Conservation (phyloP, 2,797 vertebrate genomes). For the Anniella stebbinsi region DNA sequence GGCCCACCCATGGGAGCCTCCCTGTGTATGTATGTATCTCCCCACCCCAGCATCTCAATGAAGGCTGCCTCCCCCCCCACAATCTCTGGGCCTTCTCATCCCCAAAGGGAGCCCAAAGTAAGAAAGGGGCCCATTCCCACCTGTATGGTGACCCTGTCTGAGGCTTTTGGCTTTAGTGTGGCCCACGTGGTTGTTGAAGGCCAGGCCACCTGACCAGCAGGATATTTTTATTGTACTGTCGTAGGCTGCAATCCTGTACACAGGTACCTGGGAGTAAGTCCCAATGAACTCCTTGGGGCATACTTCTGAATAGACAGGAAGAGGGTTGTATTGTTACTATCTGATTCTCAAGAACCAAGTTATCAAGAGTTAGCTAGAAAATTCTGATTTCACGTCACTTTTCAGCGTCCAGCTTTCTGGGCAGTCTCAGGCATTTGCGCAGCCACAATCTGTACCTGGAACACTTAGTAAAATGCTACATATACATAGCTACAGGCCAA, state of each 20-base stretch:
- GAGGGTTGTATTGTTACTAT: no score
- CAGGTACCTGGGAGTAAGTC: no score
- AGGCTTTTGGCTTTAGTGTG: background rate
- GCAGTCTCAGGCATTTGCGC: background rate
- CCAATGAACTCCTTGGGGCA: no score
- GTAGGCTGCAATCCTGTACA: no score
- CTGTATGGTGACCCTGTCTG: background rate
- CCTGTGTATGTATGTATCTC: background rate
- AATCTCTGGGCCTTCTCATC: background rate
- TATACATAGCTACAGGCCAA: no score
- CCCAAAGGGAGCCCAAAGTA: fast-evolving
- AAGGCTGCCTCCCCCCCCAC: no score
- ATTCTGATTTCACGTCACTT: fast-evolving
- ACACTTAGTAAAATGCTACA: background rate
- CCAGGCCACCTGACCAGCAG: background rate
- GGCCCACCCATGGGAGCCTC: background rate
- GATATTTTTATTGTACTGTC: fast-evolving
- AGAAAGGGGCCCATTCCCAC: background rate
- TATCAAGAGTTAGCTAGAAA: no score
- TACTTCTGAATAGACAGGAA: no score
- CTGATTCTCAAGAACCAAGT: background rate
- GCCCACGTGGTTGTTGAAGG: background rate
- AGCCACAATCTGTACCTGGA: background rate
- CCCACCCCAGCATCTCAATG: background rate
- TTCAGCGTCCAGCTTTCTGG: background rate